Conservation (phyloP, 2,888 invertebrate species). For the Xylota sylvarum region DNA sequence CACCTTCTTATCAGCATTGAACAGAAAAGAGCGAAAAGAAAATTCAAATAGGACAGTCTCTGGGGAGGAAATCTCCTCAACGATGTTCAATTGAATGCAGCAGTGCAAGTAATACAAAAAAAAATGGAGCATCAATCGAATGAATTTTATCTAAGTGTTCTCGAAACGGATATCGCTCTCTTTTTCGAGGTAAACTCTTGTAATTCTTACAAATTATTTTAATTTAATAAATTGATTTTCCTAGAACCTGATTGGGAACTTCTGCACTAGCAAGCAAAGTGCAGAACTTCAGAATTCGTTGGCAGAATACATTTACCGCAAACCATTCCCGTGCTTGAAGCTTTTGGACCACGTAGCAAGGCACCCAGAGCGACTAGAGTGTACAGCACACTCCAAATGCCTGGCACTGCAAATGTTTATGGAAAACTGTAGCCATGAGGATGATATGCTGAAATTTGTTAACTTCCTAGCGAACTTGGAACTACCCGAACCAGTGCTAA, state of each 20-base stretch:
- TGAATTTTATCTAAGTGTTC: constrained; percentile 56
- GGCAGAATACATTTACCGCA: constrained; percentile 38
- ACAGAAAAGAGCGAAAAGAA: background rate
- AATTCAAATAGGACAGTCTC: constrained; percentile 9
- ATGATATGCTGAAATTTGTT: constrained; percentile 41
- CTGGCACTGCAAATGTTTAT: constrained; percentile 44
- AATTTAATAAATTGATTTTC: background rate
- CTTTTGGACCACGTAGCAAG: constrained; percentile 27
- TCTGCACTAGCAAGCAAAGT: constrained; percentile 1
- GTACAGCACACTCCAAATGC: constrained; percentile 21
- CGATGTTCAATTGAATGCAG: constrained; percentile 38
- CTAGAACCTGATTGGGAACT: constrained; percentile 42
- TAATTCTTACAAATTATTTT: background rate
- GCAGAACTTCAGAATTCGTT: constrained; percentile 21
- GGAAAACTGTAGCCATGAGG: constrained; percentile 28
- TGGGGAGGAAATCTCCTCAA: constrained; percentile 8
- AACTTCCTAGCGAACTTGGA: constrained; percentile 59
- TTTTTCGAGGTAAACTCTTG: constrained; percentile 56
- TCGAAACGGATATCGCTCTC: constrained; percentile 37
- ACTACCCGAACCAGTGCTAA: constrained; percentile 11
- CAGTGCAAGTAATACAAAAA: background rate
- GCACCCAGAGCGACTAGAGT: constrained; percentile 4
- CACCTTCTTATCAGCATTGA: constrained; percentile 58
- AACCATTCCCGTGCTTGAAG: constrained; percentile 44
- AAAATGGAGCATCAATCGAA: constrained; percentile 52